Evolutionary conservation across 2,113 vertebrate species (phyloP).

Genomic region (Ctenodactylus gundi): DNA sequence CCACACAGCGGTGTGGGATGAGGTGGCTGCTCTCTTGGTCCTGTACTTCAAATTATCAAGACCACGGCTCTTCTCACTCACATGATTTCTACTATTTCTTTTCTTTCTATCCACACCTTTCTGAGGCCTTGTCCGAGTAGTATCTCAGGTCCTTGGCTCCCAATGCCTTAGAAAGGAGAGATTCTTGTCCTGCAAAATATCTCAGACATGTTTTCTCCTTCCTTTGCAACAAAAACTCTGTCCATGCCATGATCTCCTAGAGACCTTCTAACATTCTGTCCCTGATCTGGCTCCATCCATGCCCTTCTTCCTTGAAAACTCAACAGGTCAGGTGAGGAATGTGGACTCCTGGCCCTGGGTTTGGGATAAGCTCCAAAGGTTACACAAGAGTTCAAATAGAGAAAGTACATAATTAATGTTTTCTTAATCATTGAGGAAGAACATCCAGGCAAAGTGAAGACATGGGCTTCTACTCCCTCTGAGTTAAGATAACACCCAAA

Average conservation of each 20-base stretch:
- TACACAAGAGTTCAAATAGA: neutral
- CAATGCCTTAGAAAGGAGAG: neutral
- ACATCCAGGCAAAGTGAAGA: neutral
- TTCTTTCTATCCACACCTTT: neutral
- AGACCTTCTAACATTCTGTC: neutral
- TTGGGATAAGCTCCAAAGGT: neutral
- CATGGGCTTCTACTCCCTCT: neutral
- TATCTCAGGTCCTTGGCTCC: neutral
- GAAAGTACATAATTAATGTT: neutral
- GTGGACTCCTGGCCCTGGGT: neutral
- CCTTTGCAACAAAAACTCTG: neutral
- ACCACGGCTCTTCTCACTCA: neutral
- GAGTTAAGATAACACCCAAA: constrained; percentile 36
- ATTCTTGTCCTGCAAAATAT: neutral
- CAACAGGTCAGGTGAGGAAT: neutral
- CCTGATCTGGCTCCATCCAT: neutral
- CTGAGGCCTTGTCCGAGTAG: neutral
- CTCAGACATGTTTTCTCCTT: constrained; percentile 12
- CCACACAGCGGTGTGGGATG: rapidly evolving
- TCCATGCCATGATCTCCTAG: neutral
- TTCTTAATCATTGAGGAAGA: neutral
- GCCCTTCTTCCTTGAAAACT: neutral
- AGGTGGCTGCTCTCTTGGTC: neutral
- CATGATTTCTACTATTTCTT: neutral
- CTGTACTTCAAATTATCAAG: neutral